phyloP scores from a whole-genome alignment of 2,888 invertebrate species.

The Morpho achilles region DNA sequence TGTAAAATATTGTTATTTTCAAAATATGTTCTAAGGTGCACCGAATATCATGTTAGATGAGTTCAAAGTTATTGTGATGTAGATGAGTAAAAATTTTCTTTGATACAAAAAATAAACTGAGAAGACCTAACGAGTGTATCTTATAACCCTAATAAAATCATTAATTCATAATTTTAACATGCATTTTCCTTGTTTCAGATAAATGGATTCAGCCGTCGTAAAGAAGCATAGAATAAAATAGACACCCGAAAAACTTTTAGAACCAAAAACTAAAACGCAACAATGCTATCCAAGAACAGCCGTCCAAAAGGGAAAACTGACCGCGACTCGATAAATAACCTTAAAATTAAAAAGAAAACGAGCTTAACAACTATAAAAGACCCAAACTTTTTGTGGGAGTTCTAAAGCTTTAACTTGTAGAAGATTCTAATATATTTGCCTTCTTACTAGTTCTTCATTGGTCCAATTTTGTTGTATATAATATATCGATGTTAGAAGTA shows the following conservation, averaged over 20 bases:
- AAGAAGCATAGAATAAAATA: conserved; percentile 34
- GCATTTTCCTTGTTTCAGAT: conserved; percentile 29
- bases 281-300: conserved; percentile 31
- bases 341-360: conserved; percentile 49
- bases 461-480: conserved; percentile 51
- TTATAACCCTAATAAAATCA: too few species aligned
- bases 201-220: conserved; percentile 33
- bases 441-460: conserved; percentile 59
- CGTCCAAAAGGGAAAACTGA: conserved; percentile 25
- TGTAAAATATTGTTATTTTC: too few species aligned
- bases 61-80: too few species aligned
- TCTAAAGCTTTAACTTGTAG: conserved; percentile 42
- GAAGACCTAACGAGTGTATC: too few species aligned
- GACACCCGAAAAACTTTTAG: background rate
- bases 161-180: background rate
- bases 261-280: conserved; percentile 22
- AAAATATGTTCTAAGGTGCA: too few species aligned
- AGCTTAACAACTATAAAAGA: conserved; percentile 47
- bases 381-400: conserved; percentile 6
- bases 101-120: too few species aligned
- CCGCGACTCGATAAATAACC: conserved; percentile 18
- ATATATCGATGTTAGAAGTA: conserved; percentile 38
- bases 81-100: too few species aligned
- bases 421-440: conserved; percentile 53
- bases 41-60: too few species aligned